phyloP scores from a whole-genome alignment of 1,140 invertebrate species.

The Andricus grossulariae region DNA sequence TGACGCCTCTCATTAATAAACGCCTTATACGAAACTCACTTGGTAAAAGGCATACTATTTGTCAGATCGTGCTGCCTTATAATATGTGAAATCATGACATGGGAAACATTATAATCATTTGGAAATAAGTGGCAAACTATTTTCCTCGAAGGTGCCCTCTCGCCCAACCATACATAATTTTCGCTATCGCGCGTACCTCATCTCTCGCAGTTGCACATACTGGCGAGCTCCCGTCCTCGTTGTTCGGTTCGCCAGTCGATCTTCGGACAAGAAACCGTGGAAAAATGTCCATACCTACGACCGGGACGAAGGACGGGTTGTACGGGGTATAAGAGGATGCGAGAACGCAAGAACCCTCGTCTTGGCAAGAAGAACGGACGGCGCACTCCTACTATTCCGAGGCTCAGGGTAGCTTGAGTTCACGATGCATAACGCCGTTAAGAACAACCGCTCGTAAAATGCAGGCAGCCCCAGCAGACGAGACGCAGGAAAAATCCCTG shows the following conservation, averaged over 20 bases:
- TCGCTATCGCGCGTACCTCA: slow-evolving; percentile 22
- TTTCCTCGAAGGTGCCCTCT: slow-evolving; percentile 22
- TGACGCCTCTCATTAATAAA: slow-evolving; percentile 2
- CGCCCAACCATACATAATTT: slow-evolving; percentile 22
- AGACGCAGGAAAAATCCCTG: slow-evolving; percentile 41
- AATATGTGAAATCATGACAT: background rate
- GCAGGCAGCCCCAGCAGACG: slow-evolving; percentile 8
- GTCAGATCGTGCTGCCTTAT: background rate
- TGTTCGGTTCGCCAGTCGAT: slow-evolving; percentile 15
- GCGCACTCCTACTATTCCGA: slow-evolving; percentile 40
- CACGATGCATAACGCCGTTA: slow-evolving; percentile 48
- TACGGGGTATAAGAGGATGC: slow-evolving; percentile 5
- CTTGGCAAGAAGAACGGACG: slow-evolving; percentile 47
- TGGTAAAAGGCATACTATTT: background rate
- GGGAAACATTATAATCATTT: slow-evolving; percentile 1
- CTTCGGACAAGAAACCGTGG: slow-evolving; percentile 31
- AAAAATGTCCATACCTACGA: slow-evolving; percentile 24
- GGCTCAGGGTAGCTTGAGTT: slow-evolving; percentile 35
- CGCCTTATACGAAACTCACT: background rate
- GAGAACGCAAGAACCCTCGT: slow-evolving; percentile 37
- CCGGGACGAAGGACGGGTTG: slow-evolving; percentile 2
- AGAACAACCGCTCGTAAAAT: slow-evolving; percentile 46
- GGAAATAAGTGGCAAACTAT: slow-evolving; percentile 22
- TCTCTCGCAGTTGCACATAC: slow-evolving; percentile 27
- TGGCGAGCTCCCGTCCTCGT: slow-evolving; percentile 23